These are phyloP conservation scores for Clavelina lepadiformis DNA, from an alignment of 23 tunicate genomes.

Conservation along the genomic window DNA sequence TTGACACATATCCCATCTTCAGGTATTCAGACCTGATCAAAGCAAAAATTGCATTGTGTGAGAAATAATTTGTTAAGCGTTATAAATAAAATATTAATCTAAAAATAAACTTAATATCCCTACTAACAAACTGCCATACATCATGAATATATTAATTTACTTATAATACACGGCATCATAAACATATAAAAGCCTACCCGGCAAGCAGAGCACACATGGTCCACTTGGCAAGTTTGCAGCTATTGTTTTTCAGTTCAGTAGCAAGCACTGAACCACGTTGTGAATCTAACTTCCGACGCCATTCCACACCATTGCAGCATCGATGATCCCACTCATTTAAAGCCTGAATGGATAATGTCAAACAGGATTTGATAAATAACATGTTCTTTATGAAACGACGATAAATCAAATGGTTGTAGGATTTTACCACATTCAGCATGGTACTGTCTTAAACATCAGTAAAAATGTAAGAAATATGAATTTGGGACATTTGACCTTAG, in stretches of 20 bases:
- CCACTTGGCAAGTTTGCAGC: conserved; percentile 97
- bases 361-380: no score
- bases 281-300: conserved; percentile 93
- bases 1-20: conserved; percentile 94
- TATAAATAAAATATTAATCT: neutral
- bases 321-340: conserved; percentile 96
- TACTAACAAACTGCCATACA: no score
- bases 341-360: conserved; percentile 61
- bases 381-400: no score
- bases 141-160: no score
- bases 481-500: no score
- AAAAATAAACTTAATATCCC: neutral
- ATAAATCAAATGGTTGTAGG: no score
- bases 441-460: no score
- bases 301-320: conserved; percentile 87
- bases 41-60: neutral
- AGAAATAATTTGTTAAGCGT: neutral
- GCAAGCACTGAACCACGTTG: conserved; percentile 97
- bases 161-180: no score
- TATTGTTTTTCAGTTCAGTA: conserved; percentile 96
- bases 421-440: no score
- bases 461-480: no score
- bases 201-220: conserved; percentile 91
- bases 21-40: conserved; percentile 76
- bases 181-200: conserved; percentile 73